phyloP scores from a whole-genome alignment of 2,888 invertebrate genomes.

The Hemistola chrysoprasaria region DNA sequence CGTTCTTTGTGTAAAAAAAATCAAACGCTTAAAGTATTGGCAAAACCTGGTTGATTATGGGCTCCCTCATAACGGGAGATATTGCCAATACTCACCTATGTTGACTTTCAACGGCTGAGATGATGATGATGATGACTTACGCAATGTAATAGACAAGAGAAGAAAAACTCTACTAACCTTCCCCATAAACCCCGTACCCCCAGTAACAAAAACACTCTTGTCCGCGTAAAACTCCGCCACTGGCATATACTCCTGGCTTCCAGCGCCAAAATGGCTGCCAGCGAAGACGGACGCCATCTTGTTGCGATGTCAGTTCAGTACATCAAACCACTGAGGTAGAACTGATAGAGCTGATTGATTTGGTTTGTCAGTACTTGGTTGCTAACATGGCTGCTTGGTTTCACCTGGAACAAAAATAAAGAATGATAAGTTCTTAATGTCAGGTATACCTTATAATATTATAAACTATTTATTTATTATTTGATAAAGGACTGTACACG shows the following conservation, averaged over 20 bases:
- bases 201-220: conserved; percentile 90
- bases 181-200: conserved; percentile 93
- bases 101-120: too few relatives aligned
- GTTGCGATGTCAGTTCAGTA: conserved; percentile 2
- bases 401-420: conserved; percentile 46
- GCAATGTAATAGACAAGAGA: too few relatives aligned
- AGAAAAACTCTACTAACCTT: conserved; percentile 82
- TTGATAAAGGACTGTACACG: too few relatives aligned
- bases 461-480: too few relatives aligned
- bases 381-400: conserved; percentile 44
- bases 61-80: too few relatives aligned
- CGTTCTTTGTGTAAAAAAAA: too few relatives aligned
- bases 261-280: conserved; percentile 52
- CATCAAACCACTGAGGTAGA: conserved; percentile 1
- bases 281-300: conserved; percentile 72
- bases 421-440: too few relatives aligned
- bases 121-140: too few relatives aligned
- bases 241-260: conserved; percentile 65
- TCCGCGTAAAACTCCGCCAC: conserved; percentile 87
- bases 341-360: not conserved
- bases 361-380: conserved; percentile 7
- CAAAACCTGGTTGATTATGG: too few relatives aligned
- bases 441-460: too few relatives aligned
- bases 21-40: too few relatives aligned
- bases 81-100: too few relatives aligned